Evolutionary conservation across 2,797 vertebrate genomes (phyloP).

Genomic region (Saxicola maurus): DNA sequence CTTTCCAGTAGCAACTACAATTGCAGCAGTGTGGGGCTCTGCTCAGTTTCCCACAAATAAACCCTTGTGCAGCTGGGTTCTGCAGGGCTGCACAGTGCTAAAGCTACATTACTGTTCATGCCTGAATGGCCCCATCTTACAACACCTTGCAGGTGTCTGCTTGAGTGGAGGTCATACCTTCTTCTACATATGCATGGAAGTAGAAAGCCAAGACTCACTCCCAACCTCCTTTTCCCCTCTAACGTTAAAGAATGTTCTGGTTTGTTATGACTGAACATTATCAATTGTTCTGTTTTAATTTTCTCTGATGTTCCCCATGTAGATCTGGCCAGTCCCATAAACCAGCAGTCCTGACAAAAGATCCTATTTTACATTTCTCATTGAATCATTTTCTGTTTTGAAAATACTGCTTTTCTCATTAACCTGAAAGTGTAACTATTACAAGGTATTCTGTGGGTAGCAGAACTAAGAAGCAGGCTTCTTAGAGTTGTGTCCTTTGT

Average conservation of each 20-base stretch:
- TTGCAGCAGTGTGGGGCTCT: background rate
- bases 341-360: background rate
- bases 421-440: background rate
- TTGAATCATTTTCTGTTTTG: background rate
- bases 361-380: background rate
- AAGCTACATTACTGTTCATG: background rate
- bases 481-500: background rate
- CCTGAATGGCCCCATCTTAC: background rate
- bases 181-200: background rate
- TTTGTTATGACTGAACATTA: background rate
- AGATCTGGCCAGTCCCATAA: background rate
- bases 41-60: background rate
- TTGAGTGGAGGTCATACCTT: background rate
- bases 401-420: background rate
- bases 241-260: background rate
- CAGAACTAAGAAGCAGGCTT: background rate
- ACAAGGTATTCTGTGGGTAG: background rate
- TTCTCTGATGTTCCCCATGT: background rate
- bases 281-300: background rate
- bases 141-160: background rate
- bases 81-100: background rate
- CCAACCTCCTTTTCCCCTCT: background rate
- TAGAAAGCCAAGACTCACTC: background rate
- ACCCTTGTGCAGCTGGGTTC: background rate
- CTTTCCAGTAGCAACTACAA: background rate